phyloP scores from a whole-genome alignment of 2,113 vertebrate genomes.

The Syrrhaptes paradoxus region DNA sequence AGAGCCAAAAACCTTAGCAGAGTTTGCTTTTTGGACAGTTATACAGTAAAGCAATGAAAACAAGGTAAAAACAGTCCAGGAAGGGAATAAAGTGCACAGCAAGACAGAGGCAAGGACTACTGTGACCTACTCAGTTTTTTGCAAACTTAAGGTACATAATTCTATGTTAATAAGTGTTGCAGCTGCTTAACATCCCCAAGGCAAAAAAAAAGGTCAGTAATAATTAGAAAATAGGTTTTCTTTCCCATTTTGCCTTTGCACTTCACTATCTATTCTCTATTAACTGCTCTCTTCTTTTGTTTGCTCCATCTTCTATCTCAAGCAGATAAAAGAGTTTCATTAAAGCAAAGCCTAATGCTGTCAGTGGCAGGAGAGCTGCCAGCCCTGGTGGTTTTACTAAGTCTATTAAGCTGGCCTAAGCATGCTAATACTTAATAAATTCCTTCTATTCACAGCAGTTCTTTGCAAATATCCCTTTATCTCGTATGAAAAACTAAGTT shows the following conservation, averaged over 20 bases:
- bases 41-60: neutral
- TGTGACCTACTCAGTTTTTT: neutral
- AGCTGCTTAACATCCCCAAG: neutral
- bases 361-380: slow-evolving; percentile 26
- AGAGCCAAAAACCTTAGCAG: neutral
- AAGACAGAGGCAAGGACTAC: neutral
- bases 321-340: slow-evolving; percentile 49
- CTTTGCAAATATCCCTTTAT: neutral
- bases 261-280: neutral
- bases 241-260: neutral
- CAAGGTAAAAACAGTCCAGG: neutral
- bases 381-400: neutral
- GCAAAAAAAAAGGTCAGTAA: neutral
- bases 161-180: neutral
- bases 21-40: neutral
- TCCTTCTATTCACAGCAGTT: neutral
- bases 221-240: neutral
- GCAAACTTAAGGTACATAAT: neutral
- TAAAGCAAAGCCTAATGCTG: slow-evolving; percentile 49
- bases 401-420: slow-evolving; percentile 32
- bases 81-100: neutral
- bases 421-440: slow-evolving; percentile 22
- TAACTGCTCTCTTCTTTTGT: slow-evolving; percentile 38
- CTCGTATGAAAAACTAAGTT: neutral
- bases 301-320: slow-evolving; percentile 12